Conservation (phyloP, 53 echinoderm and acorn worm species). For the Temnopleurus reevesii region DNA sequence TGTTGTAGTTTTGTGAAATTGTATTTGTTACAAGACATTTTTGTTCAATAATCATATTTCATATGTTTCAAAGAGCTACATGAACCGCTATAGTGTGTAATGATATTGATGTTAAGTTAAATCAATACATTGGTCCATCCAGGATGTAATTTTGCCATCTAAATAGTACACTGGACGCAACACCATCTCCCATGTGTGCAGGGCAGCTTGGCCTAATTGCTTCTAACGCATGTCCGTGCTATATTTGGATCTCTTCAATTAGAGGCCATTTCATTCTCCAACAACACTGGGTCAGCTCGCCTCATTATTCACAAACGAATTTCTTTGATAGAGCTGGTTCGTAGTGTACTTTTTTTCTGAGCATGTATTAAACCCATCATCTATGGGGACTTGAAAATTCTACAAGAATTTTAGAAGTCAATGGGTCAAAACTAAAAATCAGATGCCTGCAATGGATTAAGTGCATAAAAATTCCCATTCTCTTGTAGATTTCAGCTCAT, state of each 20-base stretch:
- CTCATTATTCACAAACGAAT: not conserved
- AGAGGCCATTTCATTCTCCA: not conserved
- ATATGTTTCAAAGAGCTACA: too few relatives aligned
- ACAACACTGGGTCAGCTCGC: not conserved
- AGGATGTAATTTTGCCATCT: not conserved
- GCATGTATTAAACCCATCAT: too few relatives aligned
- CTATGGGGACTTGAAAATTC: too few relatives aligned
- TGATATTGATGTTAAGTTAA: not conserved
- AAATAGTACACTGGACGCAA: not conserved
- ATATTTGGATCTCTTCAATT: conserved; percentile 4
- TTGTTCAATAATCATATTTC: too few relatives aligned
- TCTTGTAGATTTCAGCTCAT: too few relatives aligned
- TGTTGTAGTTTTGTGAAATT: too few relatives aligned
- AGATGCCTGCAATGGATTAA: too few relatives aligned
- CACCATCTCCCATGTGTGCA: not conserved
- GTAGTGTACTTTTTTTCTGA: not conserved
- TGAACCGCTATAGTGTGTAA: not conserved
- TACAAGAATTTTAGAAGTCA: too few relatives aligned
- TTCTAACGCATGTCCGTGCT: not conserved
- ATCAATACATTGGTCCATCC: not conserved
- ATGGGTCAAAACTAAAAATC: too few relatives aligned
- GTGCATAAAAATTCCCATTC: too few relatives aligned
- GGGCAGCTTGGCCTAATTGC: not conserved
- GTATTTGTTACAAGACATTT: too few relatives aligned
- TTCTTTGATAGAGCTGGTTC: too few relatives aligned